Base-by-base conservation (phyloP, 2,797 vertebrate genomes). In the Hemibagrus guttatus region DNA sequence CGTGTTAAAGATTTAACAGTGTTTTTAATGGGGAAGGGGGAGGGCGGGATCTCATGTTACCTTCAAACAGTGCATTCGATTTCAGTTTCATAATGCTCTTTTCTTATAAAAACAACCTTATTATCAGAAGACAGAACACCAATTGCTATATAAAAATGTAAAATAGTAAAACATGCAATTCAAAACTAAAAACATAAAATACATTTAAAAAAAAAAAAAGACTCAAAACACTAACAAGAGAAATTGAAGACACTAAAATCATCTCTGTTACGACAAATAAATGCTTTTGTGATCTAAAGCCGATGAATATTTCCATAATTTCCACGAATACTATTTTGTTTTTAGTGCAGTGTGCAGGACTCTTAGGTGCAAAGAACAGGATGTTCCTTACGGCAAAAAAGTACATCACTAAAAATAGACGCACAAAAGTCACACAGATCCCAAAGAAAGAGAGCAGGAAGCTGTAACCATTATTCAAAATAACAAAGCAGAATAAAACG, bases 41-140 rank as follows among this genome's bases (percentile, higher is more conserved):
- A 54, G 4, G 58, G 56, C n/a, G 46, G 49, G 83, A 84, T 82
- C 84, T 64, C 4, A 56, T 81, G 74, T 87, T 87, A 81, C 74
- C 35, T 75, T 63, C 71, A 61, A 82, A 87, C 87, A 87, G 85
- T 89, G 82, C 64, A 85, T 87, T 87, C 83, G 11, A 89, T 88
- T 85, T 94, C 90, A 90, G 87, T 85, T 93, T 92, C 89, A 93
- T 91, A 89, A 89, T 91, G 87, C 75, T 92, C 49, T 66, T 84
- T 88, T 85, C 54, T 84, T 89, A 89, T 82, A 90, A 90, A 90
- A 87, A 81, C 72, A 78, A 78, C 75, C 54, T 56, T 72, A 86
- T 86, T 64, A 63, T 81, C 66, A 91, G 88, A 92, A 86, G 90
- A 90, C 81, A 74, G 71, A 81, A 86, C 68, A 85, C 69, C 69